These are phyloP conservation scores for Tiliacea aurago DNA, from an alignment of 2,888 invertebrate genomes.

Conservation along the genomic window DNA sequence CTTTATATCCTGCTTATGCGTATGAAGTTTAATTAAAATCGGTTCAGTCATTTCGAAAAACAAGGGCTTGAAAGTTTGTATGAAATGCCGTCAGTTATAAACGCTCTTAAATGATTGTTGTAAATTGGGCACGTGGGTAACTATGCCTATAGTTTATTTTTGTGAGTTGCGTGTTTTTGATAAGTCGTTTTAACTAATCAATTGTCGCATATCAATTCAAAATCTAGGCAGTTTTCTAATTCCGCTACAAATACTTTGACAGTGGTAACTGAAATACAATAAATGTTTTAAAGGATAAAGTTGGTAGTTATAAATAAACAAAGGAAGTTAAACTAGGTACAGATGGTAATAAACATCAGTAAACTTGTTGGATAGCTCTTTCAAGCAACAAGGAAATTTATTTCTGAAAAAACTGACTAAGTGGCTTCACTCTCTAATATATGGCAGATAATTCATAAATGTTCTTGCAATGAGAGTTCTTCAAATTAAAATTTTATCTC, in stretches of 20 bases:
- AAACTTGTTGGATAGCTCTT: neutral
- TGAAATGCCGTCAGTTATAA: no score
- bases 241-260: neutral
- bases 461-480: no score
- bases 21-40: no score
- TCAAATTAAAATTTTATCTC: neutral
- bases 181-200: neutral
- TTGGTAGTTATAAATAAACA: no score
- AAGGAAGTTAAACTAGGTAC: neutral
- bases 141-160: neutral
- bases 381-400: neutral
- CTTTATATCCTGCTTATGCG: no score
- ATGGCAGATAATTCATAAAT: neutral
- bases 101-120: neutral
- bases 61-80: no score
- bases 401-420: neutral
- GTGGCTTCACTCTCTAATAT: neutral
- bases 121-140: neutral
- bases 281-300: neutral
- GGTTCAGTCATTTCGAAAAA: no score
- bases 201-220: neutral
- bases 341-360: neutral
- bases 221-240: neutral
- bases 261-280: neutral
- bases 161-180: neutral